A percentile compares a stretch with the other conserved stretches of the same genome.
Conservation (phyloP, 2,113 vertebrate genomes). For the Cryptotis parvus region DNA sequence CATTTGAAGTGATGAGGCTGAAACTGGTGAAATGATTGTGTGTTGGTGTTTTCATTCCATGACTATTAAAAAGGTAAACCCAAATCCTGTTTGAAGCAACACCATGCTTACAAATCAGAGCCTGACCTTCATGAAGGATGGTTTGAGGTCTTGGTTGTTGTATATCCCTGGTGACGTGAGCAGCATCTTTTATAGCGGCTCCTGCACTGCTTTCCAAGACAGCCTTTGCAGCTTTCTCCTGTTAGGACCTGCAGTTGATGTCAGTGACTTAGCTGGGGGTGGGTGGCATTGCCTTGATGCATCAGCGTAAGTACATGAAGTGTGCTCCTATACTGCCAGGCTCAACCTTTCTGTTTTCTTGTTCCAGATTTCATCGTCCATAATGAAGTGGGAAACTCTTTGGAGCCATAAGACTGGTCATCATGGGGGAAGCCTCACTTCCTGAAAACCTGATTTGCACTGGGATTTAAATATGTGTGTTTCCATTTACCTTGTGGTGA, state of each 20-base stretch:
- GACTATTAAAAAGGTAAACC: background rate
- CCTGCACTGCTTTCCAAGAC: background rate
- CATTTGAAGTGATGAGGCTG: background rate
- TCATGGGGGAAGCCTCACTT: constrained; percentile 76
- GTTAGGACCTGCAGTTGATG: background rate
- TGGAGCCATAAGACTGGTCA: constrained; percentile 68
- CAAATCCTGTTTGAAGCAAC: background rate
- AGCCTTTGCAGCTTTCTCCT: background rate
- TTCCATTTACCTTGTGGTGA: constrained; percentile 73
- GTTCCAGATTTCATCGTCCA: constrained; percentile 90
- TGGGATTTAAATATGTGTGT: constrained; percentile 82
- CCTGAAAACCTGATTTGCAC: constrained; percentile 82
- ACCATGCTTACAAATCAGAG: background rate
- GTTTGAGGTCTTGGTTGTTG: background rate
- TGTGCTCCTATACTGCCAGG: background rate
- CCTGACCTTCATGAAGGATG: background rate
- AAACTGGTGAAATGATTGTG: background rate
- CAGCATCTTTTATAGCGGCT: background rate
- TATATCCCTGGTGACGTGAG: background rate
- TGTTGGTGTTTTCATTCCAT: background rate
- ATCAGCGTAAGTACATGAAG: background rate
- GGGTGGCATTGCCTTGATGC: background rate
- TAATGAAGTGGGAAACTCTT: constrained; percentile 77
- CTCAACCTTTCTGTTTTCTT: constrained; percentile 59
- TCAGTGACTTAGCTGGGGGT: background rate